A percentile compares a stretch with the other conserved stretches of the same genome.
phyloP scores from a whole-genome alignment of 2,113 vertebrate genomes.

The Heloderma charlesbogerti region DNA sequence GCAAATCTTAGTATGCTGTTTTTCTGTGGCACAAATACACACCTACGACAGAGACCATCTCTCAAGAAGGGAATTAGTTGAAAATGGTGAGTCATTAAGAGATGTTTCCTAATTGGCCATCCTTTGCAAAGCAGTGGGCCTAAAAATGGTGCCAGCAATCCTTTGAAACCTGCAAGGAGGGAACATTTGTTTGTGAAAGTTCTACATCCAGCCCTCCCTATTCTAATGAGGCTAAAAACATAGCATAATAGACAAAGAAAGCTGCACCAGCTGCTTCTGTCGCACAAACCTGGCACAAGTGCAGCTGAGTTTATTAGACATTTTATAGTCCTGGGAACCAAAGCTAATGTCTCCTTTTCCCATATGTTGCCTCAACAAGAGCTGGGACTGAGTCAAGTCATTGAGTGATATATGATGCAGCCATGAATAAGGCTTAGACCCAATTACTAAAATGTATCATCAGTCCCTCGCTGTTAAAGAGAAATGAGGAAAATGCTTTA shows the following conservation, averaged over 20 bases:
- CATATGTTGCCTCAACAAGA: constrained; percentile 65
- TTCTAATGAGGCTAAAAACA: constrained; percentile 69
- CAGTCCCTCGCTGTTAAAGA: constrained; percentile 58
- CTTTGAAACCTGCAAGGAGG: constrained; percentile 42
- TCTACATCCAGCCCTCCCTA: constrained; percentile 39
- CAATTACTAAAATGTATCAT: constrained; percentile 62
- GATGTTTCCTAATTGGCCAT: constrained; percentile 1
- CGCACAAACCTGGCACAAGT: constrained; percentile 57
- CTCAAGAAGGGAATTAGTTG: background rate
- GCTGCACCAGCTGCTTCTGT: constrained; percentile 68
- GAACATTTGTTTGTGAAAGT: constrained; percentile 48
- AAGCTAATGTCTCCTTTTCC: constrained; percentile 64
- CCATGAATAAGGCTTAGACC: constrained; percentile 42
- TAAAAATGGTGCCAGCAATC: constrained; percentile 34
- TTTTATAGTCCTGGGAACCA: constrained; percentile 73
- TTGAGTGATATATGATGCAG: constrained; percentile 54
- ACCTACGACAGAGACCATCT: background rate
- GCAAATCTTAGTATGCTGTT: too few relatives aligned
- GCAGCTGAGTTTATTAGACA: constrained; percentile 70
- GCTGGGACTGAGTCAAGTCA: constrained; percentile 49
- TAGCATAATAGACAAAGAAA: constrained; percentile 58
- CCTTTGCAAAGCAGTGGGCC: background rate
- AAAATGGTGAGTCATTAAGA: constrained; percentile 8
- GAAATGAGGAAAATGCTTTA: constrained; percentile 17
- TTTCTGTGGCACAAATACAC: background rate